Evolutionary conservation across 1,140 invertebrate genomes (phyloP), one percentile per base, ranked within the genome.

Genomic region (Lutraria rhynchaena): DNA sequence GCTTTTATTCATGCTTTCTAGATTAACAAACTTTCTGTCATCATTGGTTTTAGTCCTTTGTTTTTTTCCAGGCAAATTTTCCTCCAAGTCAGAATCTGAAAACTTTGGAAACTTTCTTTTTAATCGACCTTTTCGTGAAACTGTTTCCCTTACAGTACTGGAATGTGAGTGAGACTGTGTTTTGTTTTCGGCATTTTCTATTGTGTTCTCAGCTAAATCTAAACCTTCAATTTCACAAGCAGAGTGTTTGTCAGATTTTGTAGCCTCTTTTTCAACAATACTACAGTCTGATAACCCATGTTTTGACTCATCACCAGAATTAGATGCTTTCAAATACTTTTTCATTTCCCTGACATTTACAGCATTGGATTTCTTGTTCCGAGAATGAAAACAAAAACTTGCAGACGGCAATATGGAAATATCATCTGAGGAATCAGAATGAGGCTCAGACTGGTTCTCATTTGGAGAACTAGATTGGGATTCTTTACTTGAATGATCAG

Each of bases 41-140:
- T 22, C 17, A 5, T 41, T 58, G 15, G 33, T 55, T 3, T 13
- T 57, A 19, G 29, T 17, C 58, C 53, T 73, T 24, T 15, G 24
- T 24, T 60, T 75, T 60, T 58, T 80, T 3, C 60, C 35, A 35
- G 65, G 51, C 27, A 80, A 53, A 27, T 29, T 70, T 9, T 41
- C 53, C 13, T 80, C 76, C 29, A 65, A 69, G 49, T 80, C 76
- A 24, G 76, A 58, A 35, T 80, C 76, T 11, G 76, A 80, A 60
- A 80, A 80, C 29, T 49, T 70, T 29, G 76, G 76, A 41, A 70
- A 61, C 49, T 80, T 80, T 58, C 76, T 65, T 80, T 80, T 80
- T 9, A 57, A 44, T n/a, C 44, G 51, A 19, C 46, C n/a, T 22
- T 22, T 29, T 22, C 1, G 31, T 46, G 24, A 19, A 3, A 4